Conservation (phyloP, 2,888 invertebrate species). For the Eupithecia abbreviata region DNA sequence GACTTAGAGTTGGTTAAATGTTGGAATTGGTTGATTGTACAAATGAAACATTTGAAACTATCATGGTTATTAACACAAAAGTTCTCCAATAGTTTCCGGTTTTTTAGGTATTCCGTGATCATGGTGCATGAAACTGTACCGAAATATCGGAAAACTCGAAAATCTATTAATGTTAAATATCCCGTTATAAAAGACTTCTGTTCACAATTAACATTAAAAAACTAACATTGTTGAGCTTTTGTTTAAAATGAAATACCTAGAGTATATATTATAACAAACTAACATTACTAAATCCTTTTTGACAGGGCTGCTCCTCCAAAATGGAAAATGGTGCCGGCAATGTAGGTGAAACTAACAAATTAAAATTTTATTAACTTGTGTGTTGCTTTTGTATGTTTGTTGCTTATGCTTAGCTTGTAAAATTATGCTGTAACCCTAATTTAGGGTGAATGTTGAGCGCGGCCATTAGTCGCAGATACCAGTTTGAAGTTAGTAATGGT, state of each 20-base stretch:
- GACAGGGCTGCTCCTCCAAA: conserved; percentile 79
- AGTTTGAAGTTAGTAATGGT: not conserved
- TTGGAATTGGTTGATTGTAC: too few relatives aligned
- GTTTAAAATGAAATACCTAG: not conserved
- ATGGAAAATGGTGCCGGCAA: conserved; percentile 76
- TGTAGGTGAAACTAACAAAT: conserved; percentile 69
- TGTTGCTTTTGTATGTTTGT: conserved; percentile 5
- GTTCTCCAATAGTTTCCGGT: too few relatives aligned
- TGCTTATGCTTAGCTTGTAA: conserved; percentile 8
- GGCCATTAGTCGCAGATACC: not conserved
- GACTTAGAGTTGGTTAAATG: too few relatives aligned
- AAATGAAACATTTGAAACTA: too few relatives aligned
- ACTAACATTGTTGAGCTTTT: too few relatives aligned
- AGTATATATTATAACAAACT: conserved; percentile 31
- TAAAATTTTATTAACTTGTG: conserved; percentile 24
- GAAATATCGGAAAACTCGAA: too few relatives aligned
- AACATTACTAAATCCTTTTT: conserved; percentile 53
- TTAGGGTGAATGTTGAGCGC: not conserved
- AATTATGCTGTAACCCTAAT: not conserved
- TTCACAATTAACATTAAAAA: too few relatives aligned
- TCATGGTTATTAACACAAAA: too few relatives aligned
- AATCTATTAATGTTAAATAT: too few relatives aligned
- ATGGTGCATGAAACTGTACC: too few relatives aligned
- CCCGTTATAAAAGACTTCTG: too few relatives aligned
- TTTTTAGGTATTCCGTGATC: too few relatives aligned